Evolutionary conservation across 2,888 invertebrate genomes (phyloP).

Genomic region (Neoascia interrupta): DNA sequence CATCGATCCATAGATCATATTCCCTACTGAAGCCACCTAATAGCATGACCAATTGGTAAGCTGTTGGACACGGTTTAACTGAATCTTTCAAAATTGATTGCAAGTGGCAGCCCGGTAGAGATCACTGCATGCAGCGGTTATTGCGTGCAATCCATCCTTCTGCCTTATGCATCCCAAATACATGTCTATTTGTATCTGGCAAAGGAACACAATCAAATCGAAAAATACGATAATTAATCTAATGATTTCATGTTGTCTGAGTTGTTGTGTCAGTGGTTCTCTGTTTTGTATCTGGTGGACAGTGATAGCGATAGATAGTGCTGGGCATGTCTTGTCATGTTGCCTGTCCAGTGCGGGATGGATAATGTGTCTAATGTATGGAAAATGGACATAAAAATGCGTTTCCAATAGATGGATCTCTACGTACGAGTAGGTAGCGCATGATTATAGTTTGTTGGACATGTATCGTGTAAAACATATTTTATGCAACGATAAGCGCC

Average conservation of each 20-base stretch:
- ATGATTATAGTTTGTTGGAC: conserved; percentile 33
- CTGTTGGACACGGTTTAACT: conserved; percentile 57
- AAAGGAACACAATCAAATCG: conserved; percentile 51
- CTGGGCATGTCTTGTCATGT: conserved; percentile 65
- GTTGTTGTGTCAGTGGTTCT: conserved; percentile 24
- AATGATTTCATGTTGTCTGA: conserved; percentile 62
- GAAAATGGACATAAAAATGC: conserved; percentile 64
- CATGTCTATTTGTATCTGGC: conserved; percentile 15
- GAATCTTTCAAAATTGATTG: conserved; percentile 47
- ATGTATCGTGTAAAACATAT: conserved; percentile 62
- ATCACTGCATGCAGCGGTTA: neutral
- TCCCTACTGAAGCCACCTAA: conserved; percentile 36
- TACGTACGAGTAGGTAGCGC: conserved; percentile 41
- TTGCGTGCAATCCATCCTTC: conserved; percentile 45
- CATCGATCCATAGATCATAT: conserved; percentile 57
- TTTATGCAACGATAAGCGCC: conserved; percentile 68
- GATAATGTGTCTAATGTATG: conserved; percentile 61
- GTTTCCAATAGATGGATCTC: conserved; percentile 52
- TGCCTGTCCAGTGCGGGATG: conserved; percentile 51
- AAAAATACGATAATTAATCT: conserved; percentile 67
- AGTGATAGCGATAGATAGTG: conserved; percentile 59
- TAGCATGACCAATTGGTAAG: conserved; percentile 64
- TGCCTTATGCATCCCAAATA: neutral
- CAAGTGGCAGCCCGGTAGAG: conserved; percentile 26
- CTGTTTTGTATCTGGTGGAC: conserved; percentile 45